Evolutionary conservation across 2,888 invertebrate species (phyloP).

Genomic region (Trichogramma dendrolimi): DNA sequence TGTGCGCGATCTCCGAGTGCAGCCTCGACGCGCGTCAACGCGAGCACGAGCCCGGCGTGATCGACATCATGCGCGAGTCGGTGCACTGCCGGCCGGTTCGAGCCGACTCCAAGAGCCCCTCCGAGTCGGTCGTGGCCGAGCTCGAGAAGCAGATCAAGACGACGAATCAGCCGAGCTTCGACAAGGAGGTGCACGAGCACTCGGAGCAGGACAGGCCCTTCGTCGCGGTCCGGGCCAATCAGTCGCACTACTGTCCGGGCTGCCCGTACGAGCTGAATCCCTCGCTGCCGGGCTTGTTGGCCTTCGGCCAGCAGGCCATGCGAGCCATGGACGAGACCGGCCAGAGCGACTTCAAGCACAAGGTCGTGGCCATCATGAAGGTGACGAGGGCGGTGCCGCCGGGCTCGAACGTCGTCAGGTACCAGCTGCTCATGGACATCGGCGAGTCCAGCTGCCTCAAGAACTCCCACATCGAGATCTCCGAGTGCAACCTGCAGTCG

Average conservation of each 20-base stretch:
- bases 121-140: slow-evolving; percentile 33
- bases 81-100: slow-evolving; percentile 40
- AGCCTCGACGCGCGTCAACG: slow-evolving; percentile 41
- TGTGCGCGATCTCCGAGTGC: slow-evolving; percentile 44
- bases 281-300: slow-evolving; percentile 41
- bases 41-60: slow-evolving; percentile 36
- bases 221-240: slow-evolving; percentile 41
- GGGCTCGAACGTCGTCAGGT: slow-evolving; percentile 41
- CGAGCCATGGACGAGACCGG: slow-evolving; percentile 42
- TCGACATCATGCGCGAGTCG: slow-evolving; percentile 38
- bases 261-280: slow-evolving; percentile 48
- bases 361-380: slow-evolving; percentile 39
- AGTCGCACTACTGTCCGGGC: slow-evolving; percentile 44
- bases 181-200: neutral
- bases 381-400: slow-evolving; percentile 44
- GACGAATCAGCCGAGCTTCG: neutral
- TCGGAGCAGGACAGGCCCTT: slow-evolving; percentile 39
- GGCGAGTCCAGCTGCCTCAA: slow-evolving; percentile 45
- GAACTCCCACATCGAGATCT: slow-evolving; percentile 35
- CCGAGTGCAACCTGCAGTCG: slow-evolving; percentile 39
- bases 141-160: slow-evolving; percentile 34
- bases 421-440: slow-evolving; percentile 42
- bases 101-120: slow-evolving; percentile 29
- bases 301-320: slow-evolving; percentile 40
- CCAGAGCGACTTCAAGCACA: slow-evolving; percentile 43